Conservation (phyloP, 2,888 invertebrate species). For the Chesias legatella region DNA sequence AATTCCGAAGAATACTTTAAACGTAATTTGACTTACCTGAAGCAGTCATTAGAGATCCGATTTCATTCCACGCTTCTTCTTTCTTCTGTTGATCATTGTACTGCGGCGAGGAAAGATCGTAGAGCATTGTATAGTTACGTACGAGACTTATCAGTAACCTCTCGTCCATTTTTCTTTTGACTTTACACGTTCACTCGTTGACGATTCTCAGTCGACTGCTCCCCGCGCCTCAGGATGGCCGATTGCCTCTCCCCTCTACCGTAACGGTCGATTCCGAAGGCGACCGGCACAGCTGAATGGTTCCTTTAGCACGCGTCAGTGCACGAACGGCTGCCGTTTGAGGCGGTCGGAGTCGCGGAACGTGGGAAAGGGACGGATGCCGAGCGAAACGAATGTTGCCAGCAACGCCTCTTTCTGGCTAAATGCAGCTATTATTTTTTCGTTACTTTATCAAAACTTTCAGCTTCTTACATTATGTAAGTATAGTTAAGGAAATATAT, state of each 20-base stretch:
- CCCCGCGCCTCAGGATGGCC: background rate
- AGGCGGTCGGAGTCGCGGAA: background rate
- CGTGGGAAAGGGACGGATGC: background rate
- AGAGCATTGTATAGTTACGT: conserved; percentile 10
- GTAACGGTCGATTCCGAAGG: conserved; percentile 11
- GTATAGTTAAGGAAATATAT: too few species aligned
- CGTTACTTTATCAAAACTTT: too few species aligned
- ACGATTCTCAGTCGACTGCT: conserved; percentile 4
- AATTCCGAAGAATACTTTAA: too few species aligned
- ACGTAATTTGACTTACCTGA: conserved; percentile 11
- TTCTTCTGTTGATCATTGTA: conserved; percentile 14
- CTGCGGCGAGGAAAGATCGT: conserved; percentile 11
- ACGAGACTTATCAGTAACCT: conserved; percentile 8
- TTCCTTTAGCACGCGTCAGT: conserved; percentile 13
- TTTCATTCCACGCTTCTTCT: conserved; percentile 19
- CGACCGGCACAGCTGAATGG: conserved; percentile 8
- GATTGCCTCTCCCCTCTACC: background rate
- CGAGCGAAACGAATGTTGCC: background rate
- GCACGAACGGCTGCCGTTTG: background rate
- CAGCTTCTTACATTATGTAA: too few species aligned
- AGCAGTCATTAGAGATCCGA: conserved; percentile 2
- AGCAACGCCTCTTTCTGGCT: background rate
- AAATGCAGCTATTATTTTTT: too few species aligned
- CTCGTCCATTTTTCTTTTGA: conserved; percentile 1
- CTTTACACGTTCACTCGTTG: conserved; percentile 3